A percentile compares a stretch with the other conserved stretches of the same genome.
These are phyloP conservation scores for Parnassius apollo DNA, from an alignment of 2,888 invertebrate genomes.

Conservation along the genomic window DNA sequence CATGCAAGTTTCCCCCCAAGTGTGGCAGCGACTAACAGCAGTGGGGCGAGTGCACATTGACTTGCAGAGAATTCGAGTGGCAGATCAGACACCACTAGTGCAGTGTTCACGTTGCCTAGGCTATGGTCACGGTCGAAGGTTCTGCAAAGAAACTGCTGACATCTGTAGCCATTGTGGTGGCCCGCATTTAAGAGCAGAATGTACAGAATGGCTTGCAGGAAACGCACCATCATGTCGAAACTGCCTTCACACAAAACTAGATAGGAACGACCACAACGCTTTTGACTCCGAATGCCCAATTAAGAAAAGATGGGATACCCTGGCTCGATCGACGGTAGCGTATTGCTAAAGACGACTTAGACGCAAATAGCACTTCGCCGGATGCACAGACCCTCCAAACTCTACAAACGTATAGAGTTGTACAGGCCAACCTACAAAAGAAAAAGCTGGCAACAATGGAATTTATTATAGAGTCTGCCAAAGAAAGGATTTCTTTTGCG, in stretches of 20 bases:
- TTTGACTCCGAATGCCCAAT: conserved; percentile 13
- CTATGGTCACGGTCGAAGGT: background rate
- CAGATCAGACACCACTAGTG: background rate
- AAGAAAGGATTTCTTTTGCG: background rate
- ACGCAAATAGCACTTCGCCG: too few species aligned
- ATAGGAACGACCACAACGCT: conserved; percentile 11
- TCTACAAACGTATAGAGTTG: too few species aligned
- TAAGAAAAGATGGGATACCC: conserved; percentile 20
- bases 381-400: too few species aligned
- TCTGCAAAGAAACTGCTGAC: background rate
- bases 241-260: background rate
- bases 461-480: background rate
- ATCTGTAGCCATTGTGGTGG: conserved; percentile 2
- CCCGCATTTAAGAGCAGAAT: background rate
- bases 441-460: background rate
- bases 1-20: too few species aligned
- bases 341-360: conserved; percentile 5
- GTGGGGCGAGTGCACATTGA: background rate
- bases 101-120: background rate
- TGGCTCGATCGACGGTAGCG: conserved; percentile 20
- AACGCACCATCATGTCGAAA: background rate
- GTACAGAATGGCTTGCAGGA: background rate
- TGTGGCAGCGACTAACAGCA: background rate
- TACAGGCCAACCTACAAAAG: background rate
- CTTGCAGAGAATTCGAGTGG: background rate